A percentile compares a stretch with the other conserved stretches of the same genome.
phyloP scores from a whole-genome alignment of 1,140 invertebrate species.

The Onthophagus taurus region DNA sequence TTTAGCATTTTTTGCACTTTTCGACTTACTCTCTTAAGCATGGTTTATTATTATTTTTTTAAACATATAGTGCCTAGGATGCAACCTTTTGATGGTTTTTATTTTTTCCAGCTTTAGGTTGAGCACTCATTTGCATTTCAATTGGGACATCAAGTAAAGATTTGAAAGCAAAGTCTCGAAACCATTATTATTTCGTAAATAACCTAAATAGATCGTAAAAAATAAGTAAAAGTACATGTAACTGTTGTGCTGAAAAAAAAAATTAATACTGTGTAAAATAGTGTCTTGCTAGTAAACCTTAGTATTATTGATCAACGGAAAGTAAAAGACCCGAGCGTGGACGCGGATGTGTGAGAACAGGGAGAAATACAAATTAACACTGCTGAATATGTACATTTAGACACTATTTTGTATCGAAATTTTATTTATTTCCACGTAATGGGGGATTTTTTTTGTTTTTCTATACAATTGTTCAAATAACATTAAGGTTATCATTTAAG shows the following conservation, averaged over 20 bases:
- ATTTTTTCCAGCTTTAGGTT: constrained; percentile 35
- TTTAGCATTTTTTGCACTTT: too few species aligned
- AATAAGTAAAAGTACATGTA: constrained; percentile 18
- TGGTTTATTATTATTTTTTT: too few species aligned
- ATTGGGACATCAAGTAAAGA: constrained; percentile 6
- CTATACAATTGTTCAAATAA: too few species aligned
- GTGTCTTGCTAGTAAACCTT: constrained; percentile 12
- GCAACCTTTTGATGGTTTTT: constrained; percentile 20
- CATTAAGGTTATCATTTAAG: too few species aligned
- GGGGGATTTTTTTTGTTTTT: constrained; percentile 6
- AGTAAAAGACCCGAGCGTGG: constrained; percentile 6
- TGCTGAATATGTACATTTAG: constrained; percentile 11
- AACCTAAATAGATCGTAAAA: neutral
- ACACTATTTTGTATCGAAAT: constrained; percentile 17
- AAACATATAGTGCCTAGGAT: too few species aligned
- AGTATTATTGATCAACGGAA: constrained; percentile 12
- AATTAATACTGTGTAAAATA: constrained; percentile 16
- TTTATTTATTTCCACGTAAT: constrained; percentile 19
- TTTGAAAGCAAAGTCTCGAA: constrained; percentile 10
- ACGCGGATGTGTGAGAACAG: constrained; percentile 6
- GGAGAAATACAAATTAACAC: constrained; percentile 11
- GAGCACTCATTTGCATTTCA: constrained; percentile 16
- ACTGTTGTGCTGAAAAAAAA: constrained; percentile 20
- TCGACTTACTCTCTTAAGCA: too few species aligned
- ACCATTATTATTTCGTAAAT: constrained; percentile 12